Evolutionary conservation across 1,140 invertebrate species (phyloP).

Genomic region (Heliconius melpomene): DNA sequence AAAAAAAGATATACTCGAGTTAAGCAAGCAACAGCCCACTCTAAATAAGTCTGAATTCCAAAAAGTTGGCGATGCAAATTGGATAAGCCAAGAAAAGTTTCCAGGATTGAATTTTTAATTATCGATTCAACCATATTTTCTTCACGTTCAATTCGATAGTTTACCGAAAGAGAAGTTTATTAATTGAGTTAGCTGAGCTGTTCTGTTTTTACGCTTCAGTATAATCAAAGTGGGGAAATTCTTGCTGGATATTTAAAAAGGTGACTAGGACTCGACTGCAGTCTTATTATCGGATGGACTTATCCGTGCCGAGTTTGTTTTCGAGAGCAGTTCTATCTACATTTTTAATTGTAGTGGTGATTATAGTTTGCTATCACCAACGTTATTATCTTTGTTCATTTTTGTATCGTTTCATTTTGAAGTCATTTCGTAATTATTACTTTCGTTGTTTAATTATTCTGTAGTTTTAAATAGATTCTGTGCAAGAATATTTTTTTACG

Average conservation of each 20-base stretch:
- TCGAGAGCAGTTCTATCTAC: slow-evolving; percentile 42
- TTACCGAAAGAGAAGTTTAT: slow-evolving; percentile 54
- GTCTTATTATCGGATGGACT: slow-evolving; percentile 50
- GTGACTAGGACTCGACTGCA: slow-evolving; percentile 40
- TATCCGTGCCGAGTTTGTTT: slow-evolving; percentile 44
- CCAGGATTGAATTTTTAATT: slow-evolving; percentile 40
- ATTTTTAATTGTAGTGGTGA: slow-evolving; percentile 55
- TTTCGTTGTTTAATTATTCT: slow-evolving; percentile 6
- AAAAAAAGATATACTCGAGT: not conserved
- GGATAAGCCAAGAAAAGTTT: slow-evolving; percentile 34
- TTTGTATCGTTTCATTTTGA: slow-evolving; percentile 6
- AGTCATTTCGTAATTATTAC: not conserved
- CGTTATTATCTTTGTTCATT: slow-evolving; percentile 21
- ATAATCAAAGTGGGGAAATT: slow-evolving; percentile 55
- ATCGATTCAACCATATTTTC: slow-evolving; percentile 38
- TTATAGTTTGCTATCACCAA: slow-evolving; percentile 42
- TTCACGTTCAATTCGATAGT: slow-evolving; percentile 50
- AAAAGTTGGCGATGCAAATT: slow-evolving; percentile 28
- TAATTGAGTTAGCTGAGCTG: slow-evolving; percentile 60
- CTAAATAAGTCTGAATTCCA: slow-evolving; percentile 13
- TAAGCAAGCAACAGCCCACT: slow-evolving; percentile 2
- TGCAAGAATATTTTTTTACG: not conserved
- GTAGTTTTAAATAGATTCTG: not conserved
- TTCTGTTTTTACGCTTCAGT: slow-evolving; percentile 55
- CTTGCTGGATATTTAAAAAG: slow-evolving; percentile 53